Evolutionary conservation across 2,888 invertebrate species (phyloP).

Genomic region (Anoplius nigerrimus): DNA sequence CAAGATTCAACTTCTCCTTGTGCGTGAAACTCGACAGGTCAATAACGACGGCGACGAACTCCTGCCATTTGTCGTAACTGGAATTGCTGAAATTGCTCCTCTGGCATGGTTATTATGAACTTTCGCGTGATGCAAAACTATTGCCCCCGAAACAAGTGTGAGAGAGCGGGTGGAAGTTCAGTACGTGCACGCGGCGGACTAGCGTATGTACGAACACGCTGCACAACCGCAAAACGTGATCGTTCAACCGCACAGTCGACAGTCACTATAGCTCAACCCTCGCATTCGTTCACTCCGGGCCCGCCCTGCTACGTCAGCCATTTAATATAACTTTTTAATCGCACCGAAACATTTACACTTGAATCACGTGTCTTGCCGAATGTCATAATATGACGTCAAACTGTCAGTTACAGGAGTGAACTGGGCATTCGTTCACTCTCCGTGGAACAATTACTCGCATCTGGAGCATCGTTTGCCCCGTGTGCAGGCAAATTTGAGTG

Average conservation of each 20-base stretch:
- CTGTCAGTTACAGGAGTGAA: no score
- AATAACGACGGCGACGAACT: slow-evolving; percentile 10
- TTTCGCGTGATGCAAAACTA: slow-evolving; percentile 48
- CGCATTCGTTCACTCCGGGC: slow-evolving; percentile 7
- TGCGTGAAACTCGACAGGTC: slow-evolving; percentile 8
- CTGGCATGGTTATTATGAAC: slow-evolving; percentile 50
- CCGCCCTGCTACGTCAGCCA: not conserved
- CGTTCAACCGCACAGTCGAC: slow-evolving; percentile 38
- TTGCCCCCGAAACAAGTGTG: slow-evolving; percentile 32
- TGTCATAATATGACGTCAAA: no score
- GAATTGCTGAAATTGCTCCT: slow-evolving; percentile 24
- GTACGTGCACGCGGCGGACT: slow-evolving; percentile 33
- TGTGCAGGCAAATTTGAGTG: no score
- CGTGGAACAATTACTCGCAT: no score
- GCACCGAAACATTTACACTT: slow-evolving; percentile 15
- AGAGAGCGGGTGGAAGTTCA: slow-evolving; percentile 35
- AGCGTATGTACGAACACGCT: slow-evolving; percentile 39
- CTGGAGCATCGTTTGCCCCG: no score
- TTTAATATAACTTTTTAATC: slow-evolving; percentile 16
- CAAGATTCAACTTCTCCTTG: not conserved
- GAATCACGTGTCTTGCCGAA: not conserved
- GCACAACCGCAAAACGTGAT: slow-evolving; percentile 47
- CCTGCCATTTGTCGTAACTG: slow-evolving; percentile 30
- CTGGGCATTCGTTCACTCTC: no score
- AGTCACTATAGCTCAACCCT: slow-evolving; percentile 2